Evolutionary conservation across 2,888 invertebrate genomes (phyloP).

Genomic region (Zele albiditarsus): DNA sequence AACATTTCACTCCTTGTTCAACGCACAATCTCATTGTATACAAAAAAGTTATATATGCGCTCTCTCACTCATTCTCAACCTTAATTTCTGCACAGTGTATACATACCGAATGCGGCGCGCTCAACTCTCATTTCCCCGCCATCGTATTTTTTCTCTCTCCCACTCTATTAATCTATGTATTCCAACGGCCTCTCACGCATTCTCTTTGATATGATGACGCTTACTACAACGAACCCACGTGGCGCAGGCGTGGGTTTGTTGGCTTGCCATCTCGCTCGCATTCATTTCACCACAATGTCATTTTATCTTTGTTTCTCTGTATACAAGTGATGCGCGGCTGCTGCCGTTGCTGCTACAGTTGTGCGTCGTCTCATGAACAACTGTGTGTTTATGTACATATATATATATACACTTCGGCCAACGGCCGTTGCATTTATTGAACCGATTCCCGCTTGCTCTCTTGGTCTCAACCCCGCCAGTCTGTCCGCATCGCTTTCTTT

Average conservation of each 20-base stretch:
- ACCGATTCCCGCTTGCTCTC: constrained; percentile 54
- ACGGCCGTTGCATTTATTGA: constrained; percentile 61
- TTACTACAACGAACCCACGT: constrained; percentile 57
- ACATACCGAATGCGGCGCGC: neutral
- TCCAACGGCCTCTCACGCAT: constrained; percentile 22
- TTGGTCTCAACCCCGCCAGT: constrained; percentile 38
- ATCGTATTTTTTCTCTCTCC: constrained; percentile 11
- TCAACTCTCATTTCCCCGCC: constrained; percentile 25
- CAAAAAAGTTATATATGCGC: neutral
- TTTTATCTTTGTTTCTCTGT: constrained; percentile 32
- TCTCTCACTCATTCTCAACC: neutral
- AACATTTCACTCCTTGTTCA: neutral
- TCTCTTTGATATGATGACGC: constrained; percentile 32
- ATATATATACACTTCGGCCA: constrained; percentile 46
- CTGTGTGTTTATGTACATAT: constrained; percentile 2
- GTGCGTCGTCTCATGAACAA: neutral
- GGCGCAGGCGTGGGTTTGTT: constrained; percentile 66
- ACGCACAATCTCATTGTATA: neutral
- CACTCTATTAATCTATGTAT: neutral
- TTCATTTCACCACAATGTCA: constrained; percentile 5
- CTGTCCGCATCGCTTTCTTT: constrained; percentile 34
- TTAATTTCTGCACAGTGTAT: neutral
- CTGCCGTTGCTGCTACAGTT: constrained; percentile 5
- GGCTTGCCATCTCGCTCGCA: constrained; percentile 55
- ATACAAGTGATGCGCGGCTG: constrained; percentile 23